Evolutionary conservation across 2,888 invertebrate genomes (phyloP).

Genomic region (Glaucopsyche alexis): DNA sequence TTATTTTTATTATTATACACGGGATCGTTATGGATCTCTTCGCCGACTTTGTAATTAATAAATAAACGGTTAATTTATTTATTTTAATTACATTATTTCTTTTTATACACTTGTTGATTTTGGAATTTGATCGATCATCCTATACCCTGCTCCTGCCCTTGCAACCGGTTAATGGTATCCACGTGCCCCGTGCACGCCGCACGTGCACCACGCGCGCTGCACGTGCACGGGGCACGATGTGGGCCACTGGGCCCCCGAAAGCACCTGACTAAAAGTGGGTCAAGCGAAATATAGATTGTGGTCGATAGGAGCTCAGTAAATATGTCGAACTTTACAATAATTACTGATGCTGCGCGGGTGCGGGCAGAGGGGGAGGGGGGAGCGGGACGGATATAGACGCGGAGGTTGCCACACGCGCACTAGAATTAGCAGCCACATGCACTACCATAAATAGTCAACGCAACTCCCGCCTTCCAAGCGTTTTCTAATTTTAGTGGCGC

Average conservation of each 20-base stretch:
- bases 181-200: neutral
- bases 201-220: neutral
- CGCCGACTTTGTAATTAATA: slow-evolving; percentile 79
- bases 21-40: slow-evolving; percentile 79
- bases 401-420: slow-evolving; percentile 59
- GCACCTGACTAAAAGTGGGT: slow-evolving; percentile 59
- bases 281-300: slow-evolving; percentile 42
- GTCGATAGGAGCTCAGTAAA: slow-evolving; percentile 33
- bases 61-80: slow-evolving; percentile 82
- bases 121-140: slow-evolving; percentile 60
- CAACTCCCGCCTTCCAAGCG: slow-evolving; percentile 61
- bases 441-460: slow-evolving; percentile 78
- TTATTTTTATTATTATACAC: slow-evolving; percentile 79
- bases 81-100: slow-evolving; percentile 81
- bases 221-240: slow-evolving; percentile 11
- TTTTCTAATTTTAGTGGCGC: slow-evolving; percentile 66
- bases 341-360: slow-evolving; percentile 24
- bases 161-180: slow-evolving; percentile 12
- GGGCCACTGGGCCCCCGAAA: slow-evolving; percentile 27
- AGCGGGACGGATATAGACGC: slow-evolving; percentile 50
- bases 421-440: slow-evolving; percentile 56
- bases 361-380: neutral
- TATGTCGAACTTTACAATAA: slow-evolving; percentile 28
- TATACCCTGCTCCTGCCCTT: slow-evolving; percentile 46
- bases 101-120: slow-evolving; percentile 74